Percentiles rank a stretch among this genome's conserved stretches.
Conservation (phyloP, 1,140 invertebrate species). For the Drosophila obscura region DNA sequence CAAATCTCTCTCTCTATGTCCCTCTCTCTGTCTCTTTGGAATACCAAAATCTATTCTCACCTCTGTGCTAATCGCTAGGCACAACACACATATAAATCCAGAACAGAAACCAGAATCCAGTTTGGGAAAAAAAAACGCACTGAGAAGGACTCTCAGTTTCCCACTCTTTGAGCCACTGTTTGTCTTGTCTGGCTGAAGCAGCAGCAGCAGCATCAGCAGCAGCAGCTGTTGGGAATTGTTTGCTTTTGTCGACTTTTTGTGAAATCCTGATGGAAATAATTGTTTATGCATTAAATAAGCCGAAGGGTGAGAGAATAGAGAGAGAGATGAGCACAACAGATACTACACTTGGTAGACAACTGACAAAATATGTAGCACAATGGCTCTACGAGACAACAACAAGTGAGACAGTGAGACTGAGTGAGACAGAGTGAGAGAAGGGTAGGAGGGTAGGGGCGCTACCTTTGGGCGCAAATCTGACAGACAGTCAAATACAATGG, state of each 20-base stretch:
- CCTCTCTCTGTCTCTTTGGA: not conserved
- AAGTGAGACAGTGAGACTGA: slow-evolving; percentile 67
- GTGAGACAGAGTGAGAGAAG: slow-evolving; percentile 47
- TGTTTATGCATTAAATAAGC: slow-evolving; percentile 81
- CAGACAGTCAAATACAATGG: slow-evolving; percentile 72
- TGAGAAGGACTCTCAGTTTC: slow-evolving; percentile 22
- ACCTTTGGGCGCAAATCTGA: slow-evolving; percentile 58
- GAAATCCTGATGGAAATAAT: slow-evolving; percentile 82
- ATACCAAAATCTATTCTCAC: slow-evolving; percentile 47
- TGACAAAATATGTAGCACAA: slow-evolving; percentile 78
- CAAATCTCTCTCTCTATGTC: slow-evolving; percentile 19
- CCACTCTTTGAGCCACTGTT: slow-evolving; percentile 33
- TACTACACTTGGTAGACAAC: slow-evolving; percentile 62
- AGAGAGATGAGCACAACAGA: slow-evolving; percentile 25
- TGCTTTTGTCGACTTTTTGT: slow-evolving; percentile 79
- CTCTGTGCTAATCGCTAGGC: slow-evolving; percentile 47
- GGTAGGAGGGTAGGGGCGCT: slow-evolving; percentile 39
- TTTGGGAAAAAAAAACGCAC: slow-evolving; percentile 22
- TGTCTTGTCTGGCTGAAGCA: slow-evolving; percentile 11
- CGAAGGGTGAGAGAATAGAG: slow-evolving; percentile 41
- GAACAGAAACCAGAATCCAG: slow-evolving; percentile 16
- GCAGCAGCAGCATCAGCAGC: slow-evolving; percentile 13
- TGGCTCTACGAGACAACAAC: slow-evolving; percentile 55
- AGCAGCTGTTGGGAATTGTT: slow-evolving; percentile 51
- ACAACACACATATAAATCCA: slow-evolving; percentile 20